Base-by-base conservation (phyloP, 2,797 vertebrate species). In the Enteromius paludinosus region DNA sequence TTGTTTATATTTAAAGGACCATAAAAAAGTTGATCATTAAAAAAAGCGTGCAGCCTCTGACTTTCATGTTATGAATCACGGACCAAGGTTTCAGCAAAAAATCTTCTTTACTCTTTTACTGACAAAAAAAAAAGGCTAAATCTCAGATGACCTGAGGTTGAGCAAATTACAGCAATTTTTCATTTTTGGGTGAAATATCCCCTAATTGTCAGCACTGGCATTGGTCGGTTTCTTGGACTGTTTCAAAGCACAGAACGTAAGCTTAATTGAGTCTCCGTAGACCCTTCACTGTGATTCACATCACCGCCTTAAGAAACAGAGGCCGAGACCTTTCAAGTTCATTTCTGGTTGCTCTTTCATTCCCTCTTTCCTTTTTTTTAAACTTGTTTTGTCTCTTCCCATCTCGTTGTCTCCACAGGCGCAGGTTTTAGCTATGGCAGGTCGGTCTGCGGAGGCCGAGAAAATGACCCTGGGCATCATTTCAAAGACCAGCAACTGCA, bases 381-480 rank as follows among this genome's bases (percentile, higher is more conserved):
- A 9, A 20, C 43, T 64, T 3, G 14, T n/a, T 74, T 64, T 71
- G n/a, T 80, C 20, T 41, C 23, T 43, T 23, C 78, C 7, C 43
- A 20, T 76, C 15, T 62, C 0, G 11, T 4, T 14, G 74, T 1
- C 62, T 85, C 71, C 4, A 0, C 85, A 99, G 97, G 97, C 97
- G 74, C 98, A 99, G 90, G 97, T 99, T 49, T 88, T 99, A 85
- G 95, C 95, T 0, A 95, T 97, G 94, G 95, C 97, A 41, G 96
- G 96, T 5, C 92, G 86, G 5, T 92, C 92, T 0, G 92, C 91
- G 79, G 97, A 98, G 86, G 97, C 97, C 0, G 96, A 98, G 81
- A 93, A 92, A 90, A 96, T 98, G 92, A 96, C 95, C 0, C 91
- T 90, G 74, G 94, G 90, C 41, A 95, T 98, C 69, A 95, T 97